These are phyloP conservation scores for Nyctibius grandis DNA, from an alignment of 2,797 vertebrate genomes.

Conservation along the genomic window DNA sequence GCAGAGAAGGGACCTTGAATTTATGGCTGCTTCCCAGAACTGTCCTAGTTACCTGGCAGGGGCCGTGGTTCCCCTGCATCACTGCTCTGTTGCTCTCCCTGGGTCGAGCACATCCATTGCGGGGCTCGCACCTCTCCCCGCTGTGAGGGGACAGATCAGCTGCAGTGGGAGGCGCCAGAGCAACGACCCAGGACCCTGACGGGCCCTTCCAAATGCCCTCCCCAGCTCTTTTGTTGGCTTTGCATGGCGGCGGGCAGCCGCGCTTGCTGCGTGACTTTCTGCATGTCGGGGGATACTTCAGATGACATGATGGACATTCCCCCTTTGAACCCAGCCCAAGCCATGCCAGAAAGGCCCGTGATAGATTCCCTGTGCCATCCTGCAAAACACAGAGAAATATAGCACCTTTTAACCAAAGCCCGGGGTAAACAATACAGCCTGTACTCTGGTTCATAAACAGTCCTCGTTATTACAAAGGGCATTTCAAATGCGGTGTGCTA, in stretches of 20 bases:
- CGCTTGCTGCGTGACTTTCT: constrained; percentile 74
- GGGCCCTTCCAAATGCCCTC: neutral
- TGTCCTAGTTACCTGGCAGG: constrained; percentile 7
- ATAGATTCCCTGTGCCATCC: constrained; percentile 73
- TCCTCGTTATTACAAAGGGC: constrained; percentile 83
- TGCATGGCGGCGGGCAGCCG: neutral
- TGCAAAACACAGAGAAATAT: constrained; percentile 68
- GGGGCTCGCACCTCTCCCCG: neutral
- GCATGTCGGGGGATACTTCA: constrained; percentile 35
- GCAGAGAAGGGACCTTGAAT: constrained; percentile 1
- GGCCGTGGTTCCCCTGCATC: neutral
- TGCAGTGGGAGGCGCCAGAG: constrained; percentile 2
- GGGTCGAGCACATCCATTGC: neutral
- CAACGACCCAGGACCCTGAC: neutral
- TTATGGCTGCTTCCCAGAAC: constrained; percentile 29
- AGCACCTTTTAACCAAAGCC: constrained; percentile 66
- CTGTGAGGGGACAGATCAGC: neutral
- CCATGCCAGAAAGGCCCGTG: constrained; percentile 67
- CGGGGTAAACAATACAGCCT: constrained; percentile 78
- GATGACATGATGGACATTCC: constrained; percentile 54
- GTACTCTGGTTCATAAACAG: constrained; percentile 78
- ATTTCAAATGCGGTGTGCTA: constrained; percentile 75
- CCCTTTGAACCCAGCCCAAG: constrained; percentile 71
- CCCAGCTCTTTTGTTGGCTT: neutral
- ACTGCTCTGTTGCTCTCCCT: neutral